A percentile compares a stretch with the other conserved stretches of the same genome.
phyloP scores from a whole-genome alignment of 2,113 vertebrate genomes.

The Struthio camelus region DNA sequence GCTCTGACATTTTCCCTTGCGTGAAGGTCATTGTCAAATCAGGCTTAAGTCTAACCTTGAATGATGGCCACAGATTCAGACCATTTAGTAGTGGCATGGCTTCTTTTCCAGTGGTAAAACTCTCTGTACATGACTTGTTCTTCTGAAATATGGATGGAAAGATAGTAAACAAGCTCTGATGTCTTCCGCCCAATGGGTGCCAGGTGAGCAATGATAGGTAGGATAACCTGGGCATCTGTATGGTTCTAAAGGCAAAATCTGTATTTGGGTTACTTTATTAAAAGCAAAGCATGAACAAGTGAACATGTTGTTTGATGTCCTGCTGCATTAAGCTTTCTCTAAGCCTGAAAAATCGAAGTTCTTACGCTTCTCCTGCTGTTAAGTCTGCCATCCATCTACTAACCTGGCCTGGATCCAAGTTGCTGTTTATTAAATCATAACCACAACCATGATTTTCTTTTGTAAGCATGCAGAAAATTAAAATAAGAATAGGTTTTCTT shows the following conservation, averaged over 20 bases:
- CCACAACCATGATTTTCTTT: background rate
- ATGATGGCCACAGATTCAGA: background rate
- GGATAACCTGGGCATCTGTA: background rate
- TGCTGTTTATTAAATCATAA: slow-evolving; percentile 42
- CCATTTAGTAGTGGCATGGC: background rate
- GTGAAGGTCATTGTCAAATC: background rate
- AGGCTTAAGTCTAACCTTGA: background rate
- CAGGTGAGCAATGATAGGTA: background rate
- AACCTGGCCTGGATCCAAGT: background rate
- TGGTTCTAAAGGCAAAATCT: background rate
- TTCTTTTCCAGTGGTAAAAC: background rate
- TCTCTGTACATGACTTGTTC: background rate
- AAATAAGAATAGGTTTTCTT: slow-evolving; percentile 33
- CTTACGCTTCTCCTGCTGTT: background rate
- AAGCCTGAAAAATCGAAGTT: background rate
- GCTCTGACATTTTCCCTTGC: background rate
- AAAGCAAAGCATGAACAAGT: background rate
- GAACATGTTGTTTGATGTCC: background rate
- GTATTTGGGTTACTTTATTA: background rate
- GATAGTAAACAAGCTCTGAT: background rate
- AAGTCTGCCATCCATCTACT: background rate
- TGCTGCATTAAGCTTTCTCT: background rate
- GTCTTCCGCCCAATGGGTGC: background rate
- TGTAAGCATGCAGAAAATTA: slow-evolving; percentile 14
- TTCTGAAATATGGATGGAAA: background rate